Base-by-base conservation (phyloP, 2,797 vertebrate species). In the Pantherophis vulpinus region DNA sequence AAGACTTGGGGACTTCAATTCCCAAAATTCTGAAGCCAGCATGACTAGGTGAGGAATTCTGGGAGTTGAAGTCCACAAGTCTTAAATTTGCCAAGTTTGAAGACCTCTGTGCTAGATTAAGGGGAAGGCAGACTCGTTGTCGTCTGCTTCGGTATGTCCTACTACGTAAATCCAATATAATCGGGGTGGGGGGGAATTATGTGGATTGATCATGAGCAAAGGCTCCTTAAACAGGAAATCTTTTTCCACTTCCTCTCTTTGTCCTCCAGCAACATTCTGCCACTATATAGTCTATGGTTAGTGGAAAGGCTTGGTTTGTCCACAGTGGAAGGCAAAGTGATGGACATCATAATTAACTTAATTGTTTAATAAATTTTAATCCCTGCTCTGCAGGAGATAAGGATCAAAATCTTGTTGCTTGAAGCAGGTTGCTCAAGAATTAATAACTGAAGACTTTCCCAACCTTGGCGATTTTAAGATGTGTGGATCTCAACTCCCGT, bases 131-230 rank as follows among this genome's bases (percentile, higher is more conserved):
- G 29, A 88, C 18, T 20, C 23, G 10, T 14, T 55, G 27, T 70
- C 32, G 13, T 32, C 66, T 70, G 66, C 14, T 14, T 70, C 5
- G 16, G 16, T 37, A 37, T 37, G 1, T 70, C 14, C 66, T 70
- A 18, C 70, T 8, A 9, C 2, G 14, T 74, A 37, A 7, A 37
- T 37, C 70, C 70, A 74, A 79, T 42, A 42, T 79, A 79, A 20
- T 79, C 2, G 2, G 47, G 25, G 5, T 4, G 2, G 0, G 25
- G 2, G 5, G 2, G 0, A 8, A 27, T 27, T 7, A 86, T 0
- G 2, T 86, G 83, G 47, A 8, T 3, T 37, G 10, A 54, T 47
- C 83, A 29, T 2, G 2, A 29, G 25, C 47, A 86, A 54, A 54
- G 12, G 23, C 6, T 51, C 12, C 83, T 13, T 27, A 29, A 86